phyloP scores from a whole-genome alignment of 2,888 invertebrate genomes.

The Netelia virgata region DNA sequence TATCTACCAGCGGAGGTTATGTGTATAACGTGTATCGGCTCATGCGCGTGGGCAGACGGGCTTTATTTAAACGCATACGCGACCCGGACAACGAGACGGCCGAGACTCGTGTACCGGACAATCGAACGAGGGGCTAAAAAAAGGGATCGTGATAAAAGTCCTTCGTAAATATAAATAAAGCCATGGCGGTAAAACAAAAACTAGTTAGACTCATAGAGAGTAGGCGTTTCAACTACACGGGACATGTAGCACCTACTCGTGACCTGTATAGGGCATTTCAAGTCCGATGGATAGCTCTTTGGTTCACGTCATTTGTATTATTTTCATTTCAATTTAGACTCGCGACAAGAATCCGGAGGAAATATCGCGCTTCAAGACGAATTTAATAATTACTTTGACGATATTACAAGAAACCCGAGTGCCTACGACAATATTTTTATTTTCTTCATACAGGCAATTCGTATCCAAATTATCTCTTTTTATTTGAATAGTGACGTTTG shows the following conservation, averaged over 20 bases:
- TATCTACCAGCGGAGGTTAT: background rate
- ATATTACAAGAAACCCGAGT: too few relatives aligned
- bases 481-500: too few relatives aligned
- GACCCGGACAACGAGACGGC: slow-evolving; percentile 39
- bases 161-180: slow-evolving; percentile 39
- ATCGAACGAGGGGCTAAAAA: slow-evolving; percentile 29
- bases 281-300: background rate
- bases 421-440: too few relatives aligned
- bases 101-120: slow-evolving; percentile 13
- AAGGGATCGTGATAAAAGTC: slow-evolving; percentile 32
- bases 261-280: background rate
- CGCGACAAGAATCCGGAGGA: too few relatives aligned
- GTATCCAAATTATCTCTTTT: too few relatives aligned
- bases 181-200: slow-evolving; percentile 26
- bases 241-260: too few relatives aligned
- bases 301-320: background rate
- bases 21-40: slow-evolving; percentile 26
- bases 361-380: too few relatives aligned
- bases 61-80: slow-evolving; percentile 14
- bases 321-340: too few relatives aligned
- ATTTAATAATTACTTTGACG: too few relatives aligned
- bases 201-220: slow-evolving; percentile 25
- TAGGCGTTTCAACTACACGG: slow-evolving; percentile 30
- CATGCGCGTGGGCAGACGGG: slow-evolving; percentile 32
- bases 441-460: too few relatives aligned